Evolutionary conservation across 2,888 invertebrate genomes (phyloP).

Genomic region (Zhuqinia jingwanae): DNA sequence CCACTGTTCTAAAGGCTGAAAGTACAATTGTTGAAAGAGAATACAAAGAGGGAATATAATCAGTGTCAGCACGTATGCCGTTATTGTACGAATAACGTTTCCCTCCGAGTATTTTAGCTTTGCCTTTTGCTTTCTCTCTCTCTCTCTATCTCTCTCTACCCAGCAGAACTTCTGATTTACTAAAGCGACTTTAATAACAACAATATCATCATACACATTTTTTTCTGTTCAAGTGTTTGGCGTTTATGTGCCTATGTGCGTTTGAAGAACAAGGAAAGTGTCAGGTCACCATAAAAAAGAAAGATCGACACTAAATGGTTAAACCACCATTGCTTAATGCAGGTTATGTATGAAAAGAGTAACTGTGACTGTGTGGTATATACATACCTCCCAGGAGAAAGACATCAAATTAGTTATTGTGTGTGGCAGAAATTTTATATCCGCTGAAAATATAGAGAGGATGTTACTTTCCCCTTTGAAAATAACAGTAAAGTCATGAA

Average conservation of each 20-base stretch:
- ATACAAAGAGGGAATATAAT: too few relatives aligned
- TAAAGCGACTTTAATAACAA: too few relatives aligned
- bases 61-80: too few relatives aligned
- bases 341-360: too few relatives aligned
- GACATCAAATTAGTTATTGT: not conserved
- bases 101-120: too few relatives aligned
- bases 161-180: too few relatives aligned
- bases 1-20: constrained; percentile 42
- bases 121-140: not conserved
- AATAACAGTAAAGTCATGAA: constrained; percentile 2
- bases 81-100: too few relatives aligned
- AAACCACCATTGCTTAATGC: not conserved
- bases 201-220: too few relatives aligned
- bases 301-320: constrained; percentile 29
- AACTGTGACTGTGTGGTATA: too few relatives aligned
- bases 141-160: not conserved
- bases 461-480: not conserved
- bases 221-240: too few relatives aligned
- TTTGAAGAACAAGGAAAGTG: constrained; percentile 25
- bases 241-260: not conserved
- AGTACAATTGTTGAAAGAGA: too few relatives aligned
- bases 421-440: not conserved
- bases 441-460: not conserved
- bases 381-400: too few relatives aligned
- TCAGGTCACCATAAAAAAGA: constrained; percentile 24